Evolutionary conservation across 92 coral and sea anemone genomes (phyloP).

Genomic region (Parazoanthus atlanticus): DNA sequence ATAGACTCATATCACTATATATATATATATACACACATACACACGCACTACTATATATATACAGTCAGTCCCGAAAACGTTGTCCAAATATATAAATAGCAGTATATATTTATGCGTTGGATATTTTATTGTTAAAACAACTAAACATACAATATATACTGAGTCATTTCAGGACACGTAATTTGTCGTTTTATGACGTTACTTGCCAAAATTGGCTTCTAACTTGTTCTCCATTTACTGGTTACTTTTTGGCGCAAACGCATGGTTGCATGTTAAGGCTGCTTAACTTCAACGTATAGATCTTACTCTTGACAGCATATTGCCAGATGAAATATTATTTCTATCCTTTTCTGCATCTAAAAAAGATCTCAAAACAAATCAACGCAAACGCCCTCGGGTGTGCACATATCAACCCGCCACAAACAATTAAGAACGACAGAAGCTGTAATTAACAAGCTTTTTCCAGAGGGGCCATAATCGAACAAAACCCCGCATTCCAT

Average conservation of each 20-base stretch:
- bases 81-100: too few species aligned
- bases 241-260: not conserved
- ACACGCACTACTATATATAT: too few species aligned
- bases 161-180: not conserved
- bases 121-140: too few species aligned
- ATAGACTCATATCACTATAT: too few species aligned
- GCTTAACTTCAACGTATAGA: not conserved
- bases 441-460: conserved; percentile 4
- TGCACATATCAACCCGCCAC: not conserved
- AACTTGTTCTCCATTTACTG: not conserved
- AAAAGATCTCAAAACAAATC: not conserved
- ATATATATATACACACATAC: too few species aligned
- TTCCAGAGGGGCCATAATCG: not conserved
- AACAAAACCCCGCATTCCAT: conserved; percentile 14
- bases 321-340: not conserved
- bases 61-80: too few species aligned
- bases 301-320: not conserved
- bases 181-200: too few species aligned
- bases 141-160: too few species aligned
- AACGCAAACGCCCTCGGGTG: not conserved
- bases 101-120: too few species aligned
- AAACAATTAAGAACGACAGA: not conserved
- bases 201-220: not conserved
- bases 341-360: not conserved
- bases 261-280: not conserved